phyloP scores from a whole-genome alignment of 2,797 vertebrate genomes.

The Enteromius fasciolatus region DNA sequence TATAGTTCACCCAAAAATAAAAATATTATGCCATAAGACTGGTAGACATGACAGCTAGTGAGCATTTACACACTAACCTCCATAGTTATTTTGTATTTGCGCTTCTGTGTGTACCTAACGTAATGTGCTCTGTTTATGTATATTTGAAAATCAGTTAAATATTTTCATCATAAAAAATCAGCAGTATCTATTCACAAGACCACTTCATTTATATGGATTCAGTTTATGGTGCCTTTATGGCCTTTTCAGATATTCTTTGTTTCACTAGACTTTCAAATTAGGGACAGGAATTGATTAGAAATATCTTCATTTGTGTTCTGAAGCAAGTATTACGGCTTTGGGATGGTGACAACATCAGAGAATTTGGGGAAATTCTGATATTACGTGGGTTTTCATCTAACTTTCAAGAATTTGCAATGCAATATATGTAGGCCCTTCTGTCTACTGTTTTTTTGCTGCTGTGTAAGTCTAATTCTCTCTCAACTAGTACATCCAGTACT shows the following conservation, averaged over 20 bases:
- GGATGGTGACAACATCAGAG: neutral
- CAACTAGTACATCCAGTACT: neutral
- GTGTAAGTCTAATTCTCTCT: neutral
- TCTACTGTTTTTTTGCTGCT: neutral
- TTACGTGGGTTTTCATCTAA: neutral
- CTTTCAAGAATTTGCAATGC: neutral
- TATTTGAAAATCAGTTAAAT: neutral
- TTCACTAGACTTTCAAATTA: neutral
- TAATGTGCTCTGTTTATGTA: neutral
- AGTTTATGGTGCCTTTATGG: neutral
- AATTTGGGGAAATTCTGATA: neutral
- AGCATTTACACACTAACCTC: too few relatives aligned
- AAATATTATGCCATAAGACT: neutral
- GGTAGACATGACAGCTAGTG: too few relatives aligned
- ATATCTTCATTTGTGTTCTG: neutral
- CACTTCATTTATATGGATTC: neutral
- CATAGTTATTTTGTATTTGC: neutral
- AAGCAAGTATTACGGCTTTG: neutral
- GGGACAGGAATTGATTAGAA: neutral
- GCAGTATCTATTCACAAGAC: neutral
- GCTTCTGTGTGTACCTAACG: too few relatives aligned
- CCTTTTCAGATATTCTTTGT: neutral
- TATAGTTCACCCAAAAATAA: neutral
- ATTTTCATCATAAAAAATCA: neutral
- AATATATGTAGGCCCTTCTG: neutral